Evolutionary conservation across 1,140 invertebrate species (phyloP), one percentile per base, ranked within the genome.

Genomic region (Formica exsecta): DNA sequence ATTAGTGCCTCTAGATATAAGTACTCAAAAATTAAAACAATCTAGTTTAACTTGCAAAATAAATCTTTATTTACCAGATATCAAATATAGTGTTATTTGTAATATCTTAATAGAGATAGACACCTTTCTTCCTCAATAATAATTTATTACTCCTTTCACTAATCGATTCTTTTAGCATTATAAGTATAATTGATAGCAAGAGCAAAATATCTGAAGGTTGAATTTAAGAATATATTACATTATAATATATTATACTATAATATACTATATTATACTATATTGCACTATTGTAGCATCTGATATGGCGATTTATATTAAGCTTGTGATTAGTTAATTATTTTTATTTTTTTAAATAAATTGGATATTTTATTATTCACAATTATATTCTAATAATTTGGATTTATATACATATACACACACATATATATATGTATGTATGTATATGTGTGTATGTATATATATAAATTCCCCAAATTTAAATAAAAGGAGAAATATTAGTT

Each of bases 1-100:
- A 92, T 92, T 93, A 93, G 93, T 93, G 93, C 93, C 93, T 93
- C 92, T 93, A 93, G 92, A 87, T 86, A 88, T 93, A 92, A 91
- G 76, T 91, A 89, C 75, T 70, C 85, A 81, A 87, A 51, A 87
- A 89, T 74, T 90, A 89, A 91, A 87, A 87, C 62, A 71, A 89
- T 80, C 79, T 89, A 91, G 89, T 85, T 85, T 38, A 89, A 66
- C 84, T 75, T 79, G 70, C 59, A 79, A 88, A 95, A 91, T 87
- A 90, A 90, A 91, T 64, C 51, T 91, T 91, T 91, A 91, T 91
- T 91, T 91, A 91, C 84, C 87, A 90, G 74, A 41, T 66, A 54
- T 19, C 1, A 51, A 51, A 51, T 6, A 36, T 65, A 22, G 3
- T 8, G 57, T 87, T 68, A 25, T 87, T 65, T 51, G 16, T 83